A percentile compares a stretch with the other conserved stretches of the same genome.
These are phyloP conservation scores for Nyctalus aviator DNA, from an alignment of 2,797 vertebrate species.

Conservation along the genomic window DNA sequence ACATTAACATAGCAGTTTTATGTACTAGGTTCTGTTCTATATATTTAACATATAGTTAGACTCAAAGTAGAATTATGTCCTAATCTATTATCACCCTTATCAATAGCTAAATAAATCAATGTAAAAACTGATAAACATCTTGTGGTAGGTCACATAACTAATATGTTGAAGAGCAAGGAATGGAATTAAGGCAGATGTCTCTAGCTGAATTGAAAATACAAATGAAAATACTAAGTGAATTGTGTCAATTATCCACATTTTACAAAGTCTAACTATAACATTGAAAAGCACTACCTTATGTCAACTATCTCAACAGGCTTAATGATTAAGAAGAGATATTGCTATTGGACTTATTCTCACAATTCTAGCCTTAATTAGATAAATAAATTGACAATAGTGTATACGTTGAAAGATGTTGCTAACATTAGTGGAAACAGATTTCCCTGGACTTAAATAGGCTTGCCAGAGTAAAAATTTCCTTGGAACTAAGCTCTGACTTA, in stretches of 20 bases:
- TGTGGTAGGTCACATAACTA: not conserved
- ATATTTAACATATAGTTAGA: not conserved
- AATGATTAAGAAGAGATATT: constrained; percentile 42
- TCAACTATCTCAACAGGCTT: constrained; percentile 23
- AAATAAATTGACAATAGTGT: constrained; percentile 18
- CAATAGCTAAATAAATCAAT: not conserved
- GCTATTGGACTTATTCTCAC: not conserved
- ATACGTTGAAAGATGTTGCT: constrained; percentile 42
- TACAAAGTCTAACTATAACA: not conserved
- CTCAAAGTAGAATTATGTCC: not conserved
- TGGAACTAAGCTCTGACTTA: not conserved
- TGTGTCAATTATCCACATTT: not conserved
- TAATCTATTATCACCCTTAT: not conserved
- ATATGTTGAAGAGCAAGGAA: no score
- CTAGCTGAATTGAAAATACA: not conserved
- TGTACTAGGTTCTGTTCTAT: not conserved
- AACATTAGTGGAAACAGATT: constrained; percentile 24
- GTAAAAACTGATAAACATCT: not conserved
- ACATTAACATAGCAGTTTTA: not conserved
- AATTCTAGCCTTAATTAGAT: constrained; percentile 27
- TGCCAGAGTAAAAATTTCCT: not conserved
- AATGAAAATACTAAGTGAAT: not conserved
- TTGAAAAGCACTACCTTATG: not conserved
- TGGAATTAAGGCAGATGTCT: not conserved
- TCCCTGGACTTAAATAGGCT: constrained; percentile 21